phyloP scores from a whole-genome alignment of 2,888 invertebrate genomes.

The Drosophila diplacantha region DNA sequence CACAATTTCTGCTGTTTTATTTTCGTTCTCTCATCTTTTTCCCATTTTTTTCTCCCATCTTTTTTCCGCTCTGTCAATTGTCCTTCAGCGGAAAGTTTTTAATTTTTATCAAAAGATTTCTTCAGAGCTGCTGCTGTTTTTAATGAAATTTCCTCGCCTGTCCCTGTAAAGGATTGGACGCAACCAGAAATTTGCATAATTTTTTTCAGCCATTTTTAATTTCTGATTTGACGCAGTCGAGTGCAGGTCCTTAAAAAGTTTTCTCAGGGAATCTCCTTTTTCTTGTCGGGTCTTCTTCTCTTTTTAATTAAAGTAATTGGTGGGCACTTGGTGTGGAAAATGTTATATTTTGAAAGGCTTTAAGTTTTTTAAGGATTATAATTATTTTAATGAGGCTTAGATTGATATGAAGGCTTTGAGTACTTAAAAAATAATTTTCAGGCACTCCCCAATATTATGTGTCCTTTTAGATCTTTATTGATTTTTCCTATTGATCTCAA shows the following conservation, averaged over 20 bases:
- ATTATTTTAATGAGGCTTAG: no score
- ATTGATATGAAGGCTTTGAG: background rate
- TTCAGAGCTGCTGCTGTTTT: conserved; percentile 51
- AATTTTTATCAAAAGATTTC: conserved; percentile 67
- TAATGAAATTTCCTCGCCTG: conserved; percentile 63
- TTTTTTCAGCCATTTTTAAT: conserved; percentile 62
- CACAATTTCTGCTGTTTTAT: conserved; percentile 42
- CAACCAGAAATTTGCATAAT: conserved; percentile 60
- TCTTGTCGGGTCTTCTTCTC: conserved; percentile 2
- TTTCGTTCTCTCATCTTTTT: conserved; percentile 20
- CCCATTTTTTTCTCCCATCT: conserved; percentile 4
- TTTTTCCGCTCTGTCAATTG: conserved; percentile 54
- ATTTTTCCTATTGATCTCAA: no score
- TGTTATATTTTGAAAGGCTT: background rate
- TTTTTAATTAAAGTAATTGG: conserved; percentile 24
- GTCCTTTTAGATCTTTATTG: background rate
- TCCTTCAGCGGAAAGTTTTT: conserved; percentile 62
- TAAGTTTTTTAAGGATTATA: background rate
- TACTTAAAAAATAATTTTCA: background rate
- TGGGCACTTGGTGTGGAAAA: background rate
- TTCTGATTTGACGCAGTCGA: conserved; percentile 46
- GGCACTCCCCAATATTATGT: background rate
- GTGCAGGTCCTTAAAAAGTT: conserved; percentile 61
- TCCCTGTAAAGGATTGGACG: conserved; percentile 59
- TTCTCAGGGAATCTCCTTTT: conserved; percentile 19